Evolutionary conservation across 1,140 invertebrate genomes (phyloP).

Genomic region (Brachionus asplanchnoidis): DNA sequence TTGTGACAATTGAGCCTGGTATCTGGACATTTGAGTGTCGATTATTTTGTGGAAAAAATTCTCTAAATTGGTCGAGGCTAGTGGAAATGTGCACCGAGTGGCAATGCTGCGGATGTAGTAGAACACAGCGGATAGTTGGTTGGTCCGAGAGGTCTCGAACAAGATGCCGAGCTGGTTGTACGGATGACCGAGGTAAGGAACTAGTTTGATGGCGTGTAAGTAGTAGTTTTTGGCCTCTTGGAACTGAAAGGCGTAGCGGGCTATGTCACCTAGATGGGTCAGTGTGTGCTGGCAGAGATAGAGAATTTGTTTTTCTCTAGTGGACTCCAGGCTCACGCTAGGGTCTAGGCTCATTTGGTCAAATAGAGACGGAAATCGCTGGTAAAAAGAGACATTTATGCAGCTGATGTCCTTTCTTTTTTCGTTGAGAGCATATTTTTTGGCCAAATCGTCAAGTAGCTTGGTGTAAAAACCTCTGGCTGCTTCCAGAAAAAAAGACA

Average conservation of each 20-base stretch:
- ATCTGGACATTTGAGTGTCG: constrained; percentile 1
- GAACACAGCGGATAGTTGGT: constrained; percentile 14
- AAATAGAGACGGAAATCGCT: neutral
- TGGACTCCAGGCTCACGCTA: neutral
- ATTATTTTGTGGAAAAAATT: constrained; percentile 36
- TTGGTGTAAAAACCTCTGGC: constrained; percentile 35
- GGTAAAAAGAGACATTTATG: neutral
- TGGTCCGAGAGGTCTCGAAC: neutral
- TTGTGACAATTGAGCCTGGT: constrained; percentile 14
- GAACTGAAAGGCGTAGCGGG: constrained; percentile 18
- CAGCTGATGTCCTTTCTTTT: neutral
- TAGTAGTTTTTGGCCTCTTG: constrained; percentile 29
- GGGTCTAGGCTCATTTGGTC: neutral
- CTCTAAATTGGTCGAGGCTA: constrained; percentile 36
- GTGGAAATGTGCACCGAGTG: constrained; percentile 2
- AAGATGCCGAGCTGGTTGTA: constrained; percentile 42
- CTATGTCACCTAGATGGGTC: constrained; percentile 32
- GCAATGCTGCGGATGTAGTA: constrained; percentile 37
- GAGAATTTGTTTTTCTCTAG: constrained; percentile 6
- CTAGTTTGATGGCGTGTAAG: constrained; percentile 23
- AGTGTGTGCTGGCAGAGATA: constrained; percentile 31
- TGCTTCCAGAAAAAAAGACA: constrained; percentile 14
- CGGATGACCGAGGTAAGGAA: constrained; percentile 32
- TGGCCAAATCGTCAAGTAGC: neutral
- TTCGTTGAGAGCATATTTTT: neutral